Evolutionary conservation across 2,888 invertebrate genomes (phyloP).

Genomic region (Cephus sareptanus): DNA sequence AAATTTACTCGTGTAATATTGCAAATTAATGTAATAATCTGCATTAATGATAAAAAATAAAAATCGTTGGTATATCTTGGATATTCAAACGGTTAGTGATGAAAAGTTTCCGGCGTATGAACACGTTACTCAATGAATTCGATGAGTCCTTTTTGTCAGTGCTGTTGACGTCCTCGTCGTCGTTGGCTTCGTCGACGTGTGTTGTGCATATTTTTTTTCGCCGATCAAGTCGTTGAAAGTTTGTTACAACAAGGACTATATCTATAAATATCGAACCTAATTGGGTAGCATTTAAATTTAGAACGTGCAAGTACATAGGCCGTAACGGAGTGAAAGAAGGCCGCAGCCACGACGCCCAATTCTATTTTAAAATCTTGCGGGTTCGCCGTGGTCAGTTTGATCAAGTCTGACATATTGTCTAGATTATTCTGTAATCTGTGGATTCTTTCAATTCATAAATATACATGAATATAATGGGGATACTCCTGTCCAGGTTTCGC

Average conservation of each 20-base stretch:
- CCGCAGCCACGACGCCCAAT: slow-evolving; percentile 19
- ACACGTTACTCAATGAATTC: background rate
- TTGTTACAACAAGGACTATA: slow-evolving; percentile 14
- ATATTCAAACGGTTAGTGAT: background rate
- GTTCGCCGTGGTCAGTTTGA: background rate
- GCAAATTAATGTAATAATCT: background rate
- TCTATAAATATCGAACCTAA: slow-evolving; percentile 42
- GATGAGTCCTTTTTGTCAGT: background rate
- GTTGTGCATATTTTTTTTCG: background rate
- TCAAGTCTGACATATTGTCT: background rate
- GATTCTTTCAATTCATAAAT: background rate
- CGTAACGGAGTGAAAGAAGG: background rate
- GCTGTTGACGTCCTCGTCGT: background rate
- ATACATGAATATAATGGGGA: slow-evolving; percentile 42
- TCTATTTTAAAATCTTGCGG: slow-evolving; percentile 37
- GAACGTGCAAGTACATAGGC: slow-evolving; percentile 27
- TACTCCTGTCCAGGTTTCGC: slow-evolving; percentile 56
- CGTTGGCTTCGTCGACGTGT: background rate
- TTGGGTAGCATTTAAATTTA: slow-evolving; percentile 49
- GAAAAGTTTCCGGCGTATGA: background rate
- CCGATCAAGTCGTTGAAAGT: background rate
- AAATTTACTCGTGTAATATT: background rate
- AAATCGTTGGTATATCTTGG: background rate
- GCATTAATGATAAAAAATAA: background rate
- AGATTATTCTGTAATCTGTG: background rate